Evolutionary conservation across 2,113 vertebrate genomes (phyloP).

Genomic region (Oceanodroma tethys): DNA sequence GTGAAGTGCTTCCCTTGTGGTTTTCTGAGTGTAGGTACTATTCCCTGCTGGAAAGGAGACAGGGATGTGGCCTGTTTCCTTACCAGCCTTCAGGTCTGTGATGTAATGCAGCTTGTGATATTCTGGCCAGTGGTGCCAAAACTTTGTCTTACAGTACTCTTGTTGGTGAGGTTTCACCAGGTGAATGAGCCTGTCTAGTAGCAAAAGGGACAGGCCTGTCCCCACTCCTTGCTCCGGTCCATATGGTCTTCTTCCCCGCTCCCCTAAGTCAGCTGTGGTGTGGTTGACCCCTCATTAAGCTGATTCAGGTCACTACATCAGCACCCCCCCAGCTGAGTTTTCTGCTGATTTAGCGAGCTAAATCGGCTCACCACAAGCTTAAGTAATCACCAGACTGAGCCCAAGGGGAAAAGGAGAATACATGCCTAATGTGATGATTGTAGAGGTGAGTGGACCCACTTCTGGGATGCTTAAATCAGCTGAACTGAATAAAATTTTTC

Average conservation of each 20-base stretch:
- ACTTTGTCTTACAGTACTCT: not conserved
- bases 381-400: not conserved
- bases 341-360: not conserved
- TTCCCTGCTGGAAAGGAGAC: not conserved
- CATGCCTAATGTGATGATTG: not conserved
- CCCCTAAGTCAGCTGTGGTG: not conserved
- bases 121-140: not conserved
- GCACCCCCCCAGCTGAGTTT: not conserved
- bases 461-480: not conserved
- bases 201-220: not conserved
- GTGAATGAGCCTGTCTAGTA: not conserved
- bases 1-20: not conserved
- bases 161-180: not conserved
- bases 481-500: not conserved
- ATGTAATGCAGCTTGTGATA: not conserved
- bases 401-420: not conserved
- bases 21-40: not conserved
- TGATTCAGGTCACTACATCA: not conserved
- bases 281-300: not conserved
- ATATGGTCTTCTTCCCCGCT: rapidly evolving
- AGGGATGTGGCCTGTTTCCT: not conserved
- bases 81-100: not conserved
- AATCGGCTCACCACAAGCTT: not conserved
- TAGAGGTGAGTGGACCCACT: not conserved
- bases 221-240: not conserved